Conservation (phyloP, 2,113 vertebrate genomes). For the Gavialis gangeticus region DNA sequence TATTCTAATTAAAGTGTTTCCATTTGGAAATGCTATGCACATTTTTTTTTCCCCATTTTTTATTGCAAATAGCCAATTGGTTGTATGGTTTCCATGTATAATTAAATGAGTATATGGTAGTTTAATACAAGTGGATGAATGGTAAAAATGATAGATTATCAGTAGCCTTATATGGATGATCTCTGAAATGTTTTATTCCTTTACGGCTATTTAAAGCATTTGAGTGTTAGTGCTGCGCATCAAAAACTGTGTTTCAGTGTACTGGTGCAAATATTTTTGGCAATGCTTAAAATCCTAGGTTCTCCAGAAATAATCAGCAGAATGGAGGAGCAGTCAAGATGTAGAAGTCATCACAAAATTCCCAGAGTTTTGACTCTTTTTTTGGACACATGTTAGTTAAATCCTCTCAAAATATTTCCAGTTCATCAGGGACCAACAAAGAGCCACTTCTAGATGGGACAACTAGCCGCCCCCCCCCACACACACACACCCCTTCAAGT, state of each 20-base stretch:
- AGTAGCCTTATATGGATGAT: no score
- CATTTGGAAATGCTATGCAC: conserved; percentile 4
- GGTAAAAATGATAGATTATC: neutral
- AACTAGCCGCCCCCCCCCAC: neutral
- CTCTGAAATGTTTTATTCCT: no score
- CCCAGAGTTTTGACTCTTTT: neutral
- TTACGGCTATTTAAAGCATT: no score
- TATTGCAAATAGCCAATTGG: neutral
- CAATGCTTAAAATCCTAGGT: neutral
- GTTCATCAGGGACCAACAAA: neutral
- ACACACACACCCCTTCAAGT: no score
- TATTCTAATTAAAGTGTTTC: conserved; percentile 47
- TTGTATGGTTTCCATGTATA: neutral
- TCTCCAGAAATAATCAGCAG: no score
- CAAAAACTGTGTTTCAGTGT: neutral
- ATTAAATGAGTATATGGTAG: neutral
- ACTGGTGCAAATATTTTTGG: neutral
- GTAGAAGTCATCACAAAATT: neutral
- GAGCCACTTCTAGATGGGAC: neutral
- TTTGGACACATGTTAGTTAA: neutral
- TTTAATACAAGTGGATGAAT: neutral
- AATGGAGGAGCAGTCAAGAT: neutral
- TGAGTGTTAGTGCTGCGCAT: neutral
- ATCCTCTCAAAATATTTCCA: neutral
- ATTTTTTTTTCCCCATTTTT: conserved; percentile 18